phyloP scores from a whole-genome alignment of 2,113 vertebrate species.

The Eurypyga helias region DNA sequence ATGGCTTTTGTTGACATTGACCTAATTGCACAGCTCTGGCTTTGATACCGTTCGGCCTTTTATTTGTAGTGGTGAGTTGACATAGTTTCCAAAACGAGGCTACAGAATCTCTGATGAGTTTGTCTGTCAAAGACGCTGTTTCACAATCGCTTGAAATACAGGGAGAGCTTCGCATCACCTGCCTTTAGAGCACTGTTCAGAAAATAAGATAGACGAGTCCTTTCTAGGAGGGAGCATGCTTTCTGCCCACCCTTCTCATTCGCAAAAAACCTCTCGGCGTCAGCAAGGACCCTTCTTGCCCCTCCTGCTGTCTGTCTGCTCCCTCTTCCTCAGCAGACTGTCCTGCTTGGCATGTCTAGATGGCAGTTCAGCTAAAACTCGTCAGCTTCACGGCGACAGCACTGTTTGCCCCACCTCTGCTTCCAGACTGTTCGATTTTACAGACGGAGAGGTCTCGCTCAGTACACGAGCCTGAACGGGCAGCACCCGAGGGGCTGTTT shows the following conservation, averaged over 20 bases:
- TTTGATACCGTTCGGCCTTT: neutral
- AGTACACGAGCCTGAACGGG: neutral
- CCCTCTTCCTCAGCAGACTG: neutral
- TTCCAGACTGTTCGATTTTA: neutral
- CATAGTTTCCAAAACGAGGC: constrained; percentile 4
- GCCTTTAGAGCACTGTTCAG: neutral
- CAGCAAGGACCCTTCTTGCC: neutral
- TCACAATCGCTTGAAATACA: neutral
- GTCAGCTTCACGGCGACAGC: neutral
- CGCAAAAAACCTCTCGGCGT: neutral
- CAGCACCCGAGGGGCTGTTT: neutral
- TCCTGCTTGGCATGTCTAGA: neutral
- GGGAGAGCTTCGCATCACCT: neutral
- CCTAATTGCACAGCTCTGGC: neutral
- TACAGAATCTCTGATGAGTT: neutral
- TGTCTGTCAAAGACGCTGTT: neutral
- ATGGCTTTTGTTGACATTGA: neutral
- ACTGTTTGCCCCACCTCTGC: neutral
- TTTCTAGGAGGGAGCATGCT: neutral
- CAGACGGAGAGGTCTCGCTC: neutral
- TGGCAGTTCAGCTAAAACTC: neutral
- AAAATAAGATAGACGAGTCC: neutral
- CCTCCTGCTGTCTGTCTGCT: neutral
- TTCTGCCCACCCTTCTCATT: neutral
- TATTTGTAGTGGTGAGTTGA: neutral